Evolutionary conservation across 2,888 invertebrate species (phyloP).

Genomic region (Glaucopsyche alexis): DNA sequence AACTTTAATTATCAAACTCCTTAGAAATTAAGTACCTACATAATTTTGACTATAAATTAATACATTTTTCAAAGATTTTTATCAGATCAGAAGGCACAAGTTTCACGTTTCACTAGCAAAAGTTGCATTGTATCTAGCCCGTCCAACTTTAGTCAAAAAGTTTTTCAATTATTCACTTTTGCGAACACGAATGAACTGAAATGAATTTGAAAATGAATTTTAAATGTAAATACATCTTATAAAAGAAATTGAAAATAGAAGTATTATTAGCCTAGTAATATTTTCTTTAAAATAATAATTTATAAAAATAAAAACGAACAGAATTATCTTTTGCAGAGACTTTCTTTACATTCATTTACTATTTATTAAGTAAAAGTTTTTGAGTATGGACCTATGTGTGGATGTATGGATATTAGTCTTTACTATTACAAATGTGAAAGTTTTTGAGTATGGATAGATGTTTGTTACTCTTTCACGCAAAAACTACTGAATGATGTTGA

Average conservation of each 20-base stretch:
- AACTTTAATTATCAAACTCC: background rate
- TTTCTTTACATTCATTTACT: too few species aligned
- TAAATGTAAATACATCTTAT: background rate
- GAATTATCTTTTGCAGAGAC: too few species aligned
- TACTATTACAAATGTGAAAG: too few species aligned
- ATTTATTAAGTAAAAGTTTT: too few species aligned
- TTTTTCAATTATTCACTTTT: conserved; percentile 23
- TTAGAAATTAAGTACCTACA: background rate
- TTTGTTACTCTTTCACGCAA: too few species aligned
- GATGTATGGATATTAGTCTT: too few species aligned
- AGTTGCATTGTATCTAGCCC: background rate
- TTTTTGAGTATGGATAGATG: too few species aligned
- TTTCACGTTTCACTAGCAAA: background rate
- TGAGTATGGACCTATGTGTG: too few species aligned
- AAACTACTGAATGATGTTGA: too few species aligned
- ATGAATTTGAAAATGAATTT: background rate
- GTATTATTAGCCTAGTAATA: background rate
- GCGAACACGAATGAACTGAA: conserved; percentile 5
- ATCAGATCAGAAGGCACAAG: background rate
- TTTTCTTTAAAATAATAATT: too few species aligned
- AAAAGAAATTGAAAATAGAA: background rate
- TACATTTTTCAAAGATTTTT: background rate
- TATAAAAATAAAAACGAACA: too few species aligned
- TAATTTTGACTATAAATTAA: conserved; percentile 25
- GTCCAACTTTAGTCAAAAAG: background rate